Evolutionary conservation across 2,113 vertebrate species (phyloP).

Genomic region (Aldabrachelys gigantea): DNA sequence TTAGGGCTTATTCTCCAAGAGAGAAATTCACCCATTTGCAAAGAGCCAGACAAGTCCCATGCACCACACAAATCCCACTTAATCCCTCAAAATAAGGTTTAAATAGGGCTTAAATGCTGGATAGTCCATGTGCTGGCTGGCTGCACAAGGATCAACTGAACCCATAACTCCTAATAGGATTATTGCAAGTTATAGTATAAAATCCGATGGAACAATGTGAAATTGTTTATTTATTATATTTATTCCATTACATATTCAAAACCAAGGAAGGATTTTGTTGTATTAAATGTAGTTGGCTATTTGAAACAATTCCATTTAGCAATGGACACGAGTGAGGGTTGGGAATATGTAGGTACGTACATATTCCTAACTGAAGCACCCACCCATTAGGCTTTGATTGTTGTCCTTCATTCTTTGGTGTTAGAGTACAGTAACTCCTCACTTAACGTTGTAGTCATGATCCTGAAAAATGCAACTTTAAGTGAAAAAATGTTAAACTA

Average conservation of each 20-base stretch:
- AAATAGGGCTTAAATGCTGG: background rate
- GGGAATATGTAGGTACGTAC: background rate
- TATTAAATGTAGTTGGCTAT: background rate
- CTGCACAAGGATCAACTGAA: background rate
- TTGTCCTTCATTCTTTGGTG: background rate
- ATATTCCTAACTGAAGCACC: background rate
- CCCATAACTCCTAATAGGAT: background rate
- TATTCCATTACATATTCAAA: background rate
- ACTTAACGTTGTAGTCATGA: too few relatives aligned
- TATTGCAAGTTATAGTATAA: background rate
- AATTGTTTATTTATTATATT: background rate
- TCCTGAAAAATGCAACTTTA: too few relatives aligned
- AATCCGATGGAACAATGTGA: background rate
- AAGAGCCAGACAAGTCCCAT: background rate
- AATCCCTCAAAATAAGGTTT: constrained; percentile 24
- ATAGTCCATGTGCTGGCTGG: background rate
- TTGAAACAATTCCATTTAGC: background rate
- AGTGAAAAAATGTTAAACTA: too few relatives aligned
- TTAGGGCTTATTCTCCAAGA: constrained; percentile 62
- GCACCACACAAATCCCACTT: constrained; percentile 23
- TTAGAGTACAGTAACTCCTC: too few relatives aligned
- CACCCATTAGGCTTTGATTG: background rate
- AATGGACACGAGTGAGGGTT: background rate
- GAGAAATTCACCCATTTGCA: constrained; percentile 55
- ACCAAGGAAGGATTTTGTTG: background rate